Evolutionary conservation across 2,888 invertebrate genomes (phyloP), one percentile per base, ranked within the genome.

Genomic region (Cerastis leucographa): DNA sequence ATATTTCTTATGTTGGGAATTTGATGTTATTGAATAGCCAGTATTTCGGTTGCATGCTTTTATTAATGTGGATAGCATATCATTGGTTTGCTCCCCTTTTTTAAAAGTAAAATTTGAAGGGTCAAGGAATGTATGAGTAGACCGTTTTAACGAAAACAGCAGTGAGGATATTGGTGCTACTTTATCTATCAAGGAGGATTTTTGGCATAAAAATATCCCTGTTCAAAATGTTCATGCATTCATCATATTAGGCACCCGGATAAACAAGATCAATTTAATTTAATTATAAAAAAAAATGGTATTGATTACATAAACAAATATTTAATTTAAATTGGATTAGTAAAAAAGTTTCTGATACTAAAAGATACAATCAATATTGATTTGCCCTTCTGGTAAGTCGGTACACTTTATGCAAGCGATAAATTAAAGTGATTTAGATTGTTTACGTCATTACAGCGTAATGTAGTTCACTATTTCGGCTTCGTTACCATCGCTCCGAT

Each of bases 401-500:
- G 54, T n/a, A n/a, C 9, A 54, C 11, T 51, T 0, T 9, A n/a
- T 3, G 51, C 51, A n/a, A 51, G 54, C n/a, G 25, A 25, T 59
- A 65, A 19, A 64, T 65, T 0, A 44, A 11, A 66, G 29, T 14
- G 7, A 66, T 35, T 2, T 29, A 4, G n/a, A 71, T 62, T 14
- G 8, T 0, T 74, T 70, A 84, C 80, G 84, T 83, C 83, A 84
- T 64, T 12, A 46, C 66, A 14, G 14, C 71, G 64, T 29, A 14
- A 25, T 29, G 0, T 0, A 0, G 12, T 62, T 6, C 4, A 14
- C 49, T 76, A 89, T 88, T 89, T 89, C 81, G 8, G 0, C 4
- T 0, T 0, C 0, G 0, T 0, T 95, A 94, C 93, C 97, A 97
- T 97, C 97, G 94, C 94, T 94, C 94, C 94, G 92, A 88, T 91